phyloP scores from a whole-genome alignment of 1,140 invertebrate genomes.

The Zaprionus tsacasi region DNA sequence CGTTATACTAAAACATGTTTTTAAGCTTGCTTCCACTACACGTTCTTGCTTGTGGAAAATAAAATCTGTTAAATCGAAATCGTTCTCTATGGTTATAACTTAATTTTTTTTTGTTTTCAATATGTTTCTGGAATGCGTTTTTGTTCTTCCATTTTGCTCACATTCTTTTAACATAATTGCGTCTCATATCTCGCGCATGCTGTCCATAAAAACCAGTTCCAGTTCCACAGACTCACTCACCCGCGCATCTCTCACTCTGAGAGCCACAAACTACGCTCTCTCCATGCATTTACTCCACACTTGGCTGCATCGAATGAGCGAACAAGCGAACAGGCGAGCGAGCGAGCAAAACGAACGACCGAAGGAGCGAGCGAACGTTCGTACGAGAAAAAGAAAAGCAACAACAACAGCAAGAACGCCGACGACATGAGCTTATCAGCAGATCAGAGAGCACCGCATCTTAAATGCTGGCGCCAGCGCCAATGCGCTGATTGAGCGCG shows the following conservation, averaged over 20 bases:
- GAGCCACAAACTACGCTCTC: conserved; percentile 16
- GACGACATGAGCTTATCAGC: conserved; percentile 77
- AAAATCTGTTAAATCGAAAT: conserved; percentile 20
- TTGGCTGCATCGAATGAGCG: conserved; percentile 11
- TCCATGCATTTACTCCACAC: conserved; percentile 5
- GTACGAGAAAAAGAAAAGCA: conserved; percentile 8
- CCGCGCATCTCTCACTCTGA: conserved; percentile 7
- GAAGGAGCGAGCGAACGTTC: background rate
- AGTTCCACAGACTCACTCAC: conserved; percentile 38
- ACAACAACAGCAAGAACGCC: conserved; percentile 48
- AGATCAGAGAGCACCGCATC: conserved; percentile 82
- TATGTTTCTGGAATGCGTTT: conserved; percentile 25
- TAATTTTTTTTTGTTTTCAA: conserved; percentile 13
- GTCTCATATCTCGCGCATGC: conserved; percentile 64
- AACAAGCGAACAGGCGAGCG: background rate
- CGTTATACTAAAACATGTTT: too few species aligned
- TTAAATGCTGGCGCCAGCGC: conserved; percentile 83
- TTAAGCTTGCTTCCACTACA: too few species aligned
- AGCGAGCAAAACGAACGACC: background rate
- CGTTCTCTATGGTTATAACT: conserved; percentile 27
- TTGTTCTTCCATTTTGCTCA: conserved; percentile 38
- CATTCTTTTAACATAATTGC: conserved; percentile 52
- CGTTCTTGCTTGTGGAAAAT: background rate
- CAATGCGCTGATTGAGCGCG: conserved; percentile 80
- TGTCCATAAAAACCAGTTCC: conserved; percentile 57